Conservation (phyloP, 2,113 vertebrate genomes). For the Vombatus ursinus region DNA sequence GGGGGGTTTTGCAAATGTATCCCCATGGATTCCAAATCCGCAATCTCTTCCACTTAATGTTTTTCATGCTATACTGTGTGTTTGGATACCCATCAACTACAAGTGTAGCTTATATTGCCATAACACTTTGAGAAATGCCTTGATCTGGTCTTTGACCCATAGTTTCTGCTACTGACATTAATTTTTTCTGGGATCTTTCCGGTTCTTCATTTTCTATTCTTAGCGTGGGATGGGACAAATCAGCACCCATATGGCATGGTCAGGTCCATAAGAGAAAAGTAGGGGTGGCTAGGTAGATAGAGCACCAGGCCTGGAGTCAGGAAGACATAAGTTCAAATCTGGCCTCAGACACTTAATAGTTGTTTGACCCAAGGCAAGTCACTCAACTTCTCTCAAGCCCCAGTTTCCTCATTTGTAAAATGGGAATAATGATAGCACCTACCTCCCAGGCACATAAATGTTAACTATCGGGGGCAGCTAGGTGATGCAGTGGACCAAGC, state of each 20-base stretch:
- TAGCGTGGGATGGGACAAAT: background rate
- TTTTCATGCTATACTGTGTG: background rate
- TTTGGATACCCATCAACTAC: background rate
- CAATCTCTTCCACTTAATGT: background rate
- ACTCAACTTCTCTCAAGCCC: no score
- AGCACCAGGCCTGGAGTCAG: no score
- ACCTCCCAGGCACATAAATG: no score
- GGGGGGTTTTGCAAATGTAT: background rate
- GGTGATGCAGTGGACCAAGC: no score
- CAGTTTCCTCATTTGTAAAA: no score
- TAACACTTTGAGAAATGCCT: background rate
- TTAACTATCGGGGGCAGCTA: no score
- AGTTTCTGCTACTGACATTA: background rate
- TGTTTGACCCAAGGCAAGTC: no score
- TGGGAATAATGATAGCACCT: no score
- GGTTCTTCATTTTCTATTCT: background rate
- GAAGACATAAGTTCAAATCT: no score
- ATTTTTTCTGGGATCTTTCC: background rate
- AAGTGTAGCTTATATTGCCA: background rate
- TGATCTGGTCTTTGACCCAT: background rate
- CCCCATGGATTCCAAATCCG: background rate
- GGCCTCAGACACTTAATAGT: no score
- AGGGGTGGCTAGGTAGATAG: no score
- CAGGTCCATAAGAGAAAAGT: background rate
- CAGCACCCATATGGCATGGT: background rate